Base-by-base conservation (phyloP, 92 coral and sea anemone genomes). In the Scolanthus callimorphus region DNA sequence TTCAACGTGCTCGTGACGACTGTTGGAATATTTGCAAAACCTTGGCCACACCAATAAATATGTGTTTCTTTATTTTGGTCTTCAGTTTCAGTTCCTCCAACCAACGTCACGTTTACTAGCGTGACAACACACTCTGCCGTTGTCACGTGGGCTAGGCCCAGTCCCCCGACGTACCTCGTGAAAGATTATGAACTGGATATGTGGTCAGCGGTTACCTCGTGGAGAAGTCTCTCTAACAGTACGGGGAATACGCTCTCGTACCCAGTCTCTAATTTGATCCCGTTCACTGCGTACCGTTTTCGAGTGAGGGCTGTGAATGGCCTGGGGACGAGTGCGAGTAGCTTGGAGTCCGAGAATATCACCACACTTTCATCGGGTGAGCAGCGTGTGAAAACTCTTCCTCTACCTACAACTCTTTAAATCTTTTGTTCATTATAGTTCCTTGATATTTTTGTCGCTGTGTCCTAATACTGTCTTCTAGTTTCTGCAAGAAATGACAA, bases 231-330 rank as follows among this genome's bases (percentile, higher is more conserved):
- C 2, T 70, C 74, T 38, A 59, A 70, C 27, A 69, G 58, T 29
- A 74, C 67, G 3, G 29, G 51, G 25, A 66, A 51, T 1, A n/a
- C n/a, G n/a, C 54, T 76, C 10, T 45, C 67, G 45, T 85, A 72
- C 25, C 57, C 38, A 20, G 77, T 77, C 52, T 21, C 51, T 3
- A 53, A 78, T 29, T 56, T 92, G 17, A 15, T 46, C 50, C 61
- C 96, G 0, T 88, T 72, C 55, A 83, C 94, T 22, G 29, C 21
- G 23, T 88, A 88, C 60, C 27, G 38, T 41, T 74, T 88, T 46
- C 83, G 92, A 51, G 77, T 92, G 47, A 80, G 55, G 47, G 89
- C 85, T 17, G 65, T 31, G 12, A 92, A 92, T 80, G 96, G 83
- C 54, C 83, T 92, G 69, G 98, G 98, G 17, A 63, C 65, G 43